Percentiles rank a stretch among this genome's conserved stretches.
phyloP scores from a whole-genome alignment of 2,113 vertebrate species.

The Bos indicus region DNA sequence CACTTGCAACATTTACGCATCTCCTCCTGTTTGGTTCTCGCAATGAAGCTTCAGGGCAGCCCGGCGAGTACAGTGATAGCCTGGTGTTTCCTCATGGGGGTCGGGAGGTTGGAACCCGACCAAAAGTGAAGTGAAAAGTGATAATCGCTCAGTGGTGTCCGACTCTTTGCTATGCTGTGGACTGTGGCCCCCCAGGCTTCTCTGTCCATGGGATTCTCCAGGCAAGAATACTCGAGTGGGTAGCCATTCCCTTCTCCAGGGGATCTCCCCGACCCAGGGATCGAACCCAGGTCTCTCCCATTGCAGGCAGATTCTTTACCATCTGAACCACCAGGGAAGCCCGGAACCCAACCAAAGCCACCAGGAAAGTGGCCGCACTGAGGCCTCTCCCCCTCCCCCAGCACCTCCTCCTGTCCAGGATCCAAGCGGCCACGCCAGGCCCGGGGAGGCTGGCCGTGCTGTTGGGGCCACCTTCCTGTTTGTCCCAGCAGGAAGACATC shows the following conservation, averaged over 20 bases:
- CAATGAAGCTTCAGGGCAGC: rapidly evolving
- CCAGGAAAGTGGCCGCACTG: rapidly evolving
- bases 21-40: rapidly evolving
- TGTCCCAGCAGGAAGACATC: not conserved
- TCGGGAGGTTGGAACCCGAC: rapidly evolving
- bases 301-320: not conserved
- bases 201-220: not conserved
- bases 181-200: not conserved
- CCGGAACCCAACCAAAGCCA: not conserved
- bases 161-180: not conserved
- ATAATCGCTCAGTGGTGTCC: not conserved
- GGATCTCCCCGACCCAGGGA: not conserved
- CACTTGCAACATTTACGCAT: not conserved
- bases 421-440: not conserved
- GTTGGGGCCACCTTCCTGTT: not conserved
- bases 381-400: rapidly evolving
- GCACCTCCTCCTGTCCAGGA: too few species aligned
- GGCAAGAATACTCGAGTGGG: not conserved
- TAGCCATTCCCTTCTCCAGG: not conserved
- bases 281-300: not conserved
- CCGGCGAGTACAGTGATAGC: rapidly evolving
- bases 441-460: rapidly evolving
- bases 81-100: rapidly evolving
- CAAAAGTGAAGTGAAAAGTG: not conserved
- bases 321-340: not conserved